Percentiles rank a stretch among this genome's conserved stretches.
These are phyloP conservation scores for Cancer borealis DNA, from an alignment of 2,888 invertebrate genomes.

Conservation along the genomic window DNA sequence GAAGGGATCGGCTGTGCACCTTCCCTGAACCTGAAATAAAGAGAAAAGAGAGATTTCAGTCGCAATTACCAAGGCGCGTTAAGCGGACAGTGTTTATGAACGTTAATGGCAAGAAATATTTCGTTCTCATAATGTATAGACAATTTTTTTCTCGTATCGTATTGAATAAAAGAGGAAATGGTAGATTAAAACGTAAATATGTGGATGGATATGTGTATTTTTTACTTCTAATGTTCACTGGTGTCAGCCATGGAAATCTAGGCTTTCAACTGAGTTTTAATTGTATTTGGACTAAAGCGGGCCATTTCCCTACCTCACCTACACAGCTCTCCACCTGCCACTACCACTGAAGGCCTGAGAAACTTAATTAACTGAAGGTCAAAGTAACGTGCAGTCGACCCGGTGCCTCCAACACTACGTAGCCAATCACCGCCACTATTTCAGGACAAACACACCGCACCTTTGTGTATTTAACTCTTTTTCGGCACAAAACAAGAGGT, in stretches of 20 bases:
- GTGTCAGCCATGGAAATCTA: not conserved
- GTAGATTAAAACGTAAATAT: not conserved
- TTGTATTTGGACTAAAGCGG: not conserved
- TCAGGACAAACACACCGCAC: not conserved
- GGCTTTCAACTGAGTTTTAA: too few species aligned
- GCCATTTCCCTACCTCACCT: not conserved
- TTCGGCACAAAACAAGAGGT: not conserved
- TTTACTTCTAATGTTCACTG: not conserved
- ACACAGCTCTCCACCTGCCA: not conserved
- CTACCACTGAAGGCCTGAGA: not conserved
- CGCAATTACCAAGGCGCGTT: not conserved
- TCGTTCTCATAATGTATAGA: too few species aligned
- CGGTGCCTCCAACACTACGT: not conserved
- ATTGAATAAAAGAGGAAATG: not conserved
- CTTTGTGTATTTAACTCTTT: not conserved
- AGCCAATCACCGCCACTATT: not conserved
- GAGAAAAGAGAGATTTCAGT: not conserved
- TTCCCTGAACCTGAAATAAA: conserved; percentile 2
- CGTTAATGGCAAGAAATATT: not conserved
- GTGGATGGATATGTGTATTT: not conserved
- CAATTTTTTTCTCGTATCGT: too few species aligned
- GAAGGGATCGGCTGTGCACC: conserved; percentile 4
- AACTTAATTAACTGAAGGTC: not conserved
- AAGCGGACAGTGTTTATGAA: not conserved
- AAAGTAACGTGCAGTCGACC: not conserved